These are phyloP conservation scores for Plotosus lineatus DNA, from an alignment of 2,113 vertebrate genomes.

Conservation along the genomic window DNA sequence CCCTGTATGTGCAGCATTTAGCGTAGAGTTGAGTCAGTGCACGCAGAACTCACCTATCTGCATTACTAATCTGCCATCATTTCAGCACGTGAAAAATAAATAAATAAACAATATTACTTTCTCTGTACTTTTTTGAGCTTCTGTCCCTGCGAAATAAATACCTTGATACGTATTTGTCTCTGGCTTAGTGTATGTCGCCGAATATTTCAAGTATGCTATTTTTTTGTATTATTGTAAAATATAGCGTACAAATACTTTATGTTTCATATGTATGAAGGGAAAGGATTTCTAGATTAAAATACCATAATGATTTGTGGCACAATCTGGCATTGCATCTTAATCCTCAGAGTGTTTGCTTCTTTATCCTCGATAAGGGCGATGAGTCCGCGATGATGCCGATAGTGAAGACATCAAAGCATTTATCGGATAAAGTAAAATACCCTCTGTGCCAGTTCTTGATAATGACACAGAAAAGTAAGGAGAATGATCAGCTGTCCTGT, in stretches of 20 bases:
- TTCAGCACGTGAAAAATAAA: no score
- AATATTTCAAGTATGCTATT: no score
- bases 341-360: background rate
- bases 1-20: no score
- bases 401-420: background rate
- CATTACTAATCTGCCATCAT: no score
- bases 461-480: background rate
- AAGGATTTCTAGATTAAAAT: background rate
- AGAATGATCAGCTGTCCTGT: background rate
- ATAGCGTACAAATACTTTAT: background rate
- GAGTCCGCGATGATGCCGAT: conserved; percentile 6
- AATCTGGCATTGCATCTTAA: background rate
- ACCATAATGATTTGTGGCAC: background rate
- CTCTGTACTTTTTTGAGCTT: no score
- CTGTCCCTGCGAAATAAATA: no score
- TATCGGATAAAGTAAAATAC: background rate
- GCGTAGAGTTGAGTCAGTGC: no score
- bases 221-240: no score
- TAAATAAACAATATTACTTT: no score
- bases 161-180: no score
- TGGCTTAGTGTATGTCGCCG: no score
- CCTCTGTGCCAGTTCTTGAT: background rate
- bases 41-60: no score
- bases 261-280: background rate
- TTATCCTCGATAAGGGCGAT: background rate